phyloP scores from a whole-genome alignment of 2,888 invertebrate species.

The Euzophera pinguis region DNA sequence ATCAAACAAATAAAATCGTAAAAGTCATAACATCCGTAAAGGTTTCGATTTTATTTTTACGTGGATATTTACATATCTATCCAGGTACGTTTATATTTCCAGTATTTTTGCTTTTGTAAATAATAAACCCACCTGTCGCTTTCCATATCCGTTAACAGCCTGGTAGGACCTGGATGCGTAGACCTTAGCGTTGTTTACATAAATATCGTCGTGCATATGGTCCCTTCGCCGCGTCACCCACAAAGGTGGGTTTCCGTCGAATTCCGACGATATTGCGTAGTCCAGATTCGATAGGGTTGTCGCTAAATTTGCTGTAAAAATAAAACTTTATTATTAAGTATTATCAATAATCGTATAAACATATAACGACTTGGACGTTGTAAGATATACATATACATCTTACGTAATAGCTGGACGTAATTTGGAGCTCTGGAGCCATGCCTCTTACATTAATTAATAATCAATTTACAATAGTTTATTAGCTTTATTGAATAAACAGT shows the following conservation, averaged over 20 bases:
- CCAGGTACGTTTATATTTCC: not conserved
- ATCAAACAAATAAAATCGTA: too few species aligned
- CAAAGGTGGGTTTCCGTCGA: conserved; percentile 91
- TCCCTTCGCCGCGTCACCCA: conserved; percentile 87
- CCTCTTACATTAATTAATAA: too few species aligned
- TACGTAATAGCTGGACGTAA: too few species aligned
- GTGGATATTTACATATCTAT: too few species aligned
- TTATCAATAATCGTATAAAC: not conserved
- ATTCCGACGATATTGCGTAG: conserved; percentile 86
- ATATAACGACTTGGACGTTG: too few species aligned
- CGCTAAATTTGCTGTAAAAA: conserved; percentile 86
- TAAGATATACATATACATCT: too few species aligned
- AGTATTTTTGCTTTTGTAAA: not conserved
- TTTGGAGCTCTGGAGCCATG: too few species aligned
- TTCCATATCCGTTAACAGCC: conserved; percentile 75
- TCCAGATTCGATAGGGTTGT: conserved; percentile 84
- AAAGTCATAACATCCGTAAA: too few species aligned
- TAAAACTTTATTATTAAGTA: not conserved
- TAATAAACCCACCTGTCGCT: conserved; percentile 50
- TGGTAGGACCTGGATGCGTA: conserved; percentile 84
- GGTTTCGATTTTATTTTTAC: too few species aligned
- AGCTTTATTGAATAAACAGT: too few species aligned
- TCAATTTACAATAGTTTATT: too few species aligned
- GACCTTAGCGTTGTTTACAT: conserved; percentile 92
- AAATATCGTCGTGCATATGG: conserved; percentile 85